Percentiles rank a stretch among this genome's conserved stretches.
Evolutionary conservation across 2,113 vertebrate genomes (phyloP).

Genomic region (Bujurquina vittata): DNA sequence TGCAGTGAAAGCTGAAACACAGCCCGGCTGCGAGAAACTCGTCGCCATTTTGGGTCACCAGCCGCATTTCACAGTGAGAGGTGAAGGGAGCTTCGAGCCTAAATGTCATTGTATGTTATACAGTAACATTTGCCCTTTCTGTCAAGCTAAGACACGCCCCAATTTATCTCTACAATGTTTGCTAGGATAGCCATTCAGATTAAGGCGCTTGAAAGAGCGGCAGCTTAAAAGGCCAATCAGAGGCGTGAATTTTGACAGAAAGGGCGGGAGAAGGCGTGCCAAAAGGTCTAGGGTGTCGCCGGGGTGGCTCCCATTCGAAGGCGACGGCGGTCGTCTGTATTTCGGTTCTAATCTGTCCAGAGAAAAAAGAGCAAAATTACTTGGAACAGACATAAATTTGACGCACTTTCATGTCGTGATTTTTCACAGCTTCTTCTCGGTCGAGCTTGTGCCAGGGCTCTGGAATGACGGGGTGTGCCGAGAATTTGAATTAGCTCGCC

Average conservation of each 20-base stretch:
- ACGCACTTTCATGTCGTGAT: conserved; percentile 29
- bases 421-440: conserved; percentile 29
- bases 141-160: conserved; percentile 52
- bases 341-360: conserved; percentile 64
- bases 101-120: conserved; percentile 56
- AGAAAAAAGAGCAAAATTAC: conserved; percentile 23
- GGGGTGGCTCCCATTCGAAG: conserved; percentile 82
- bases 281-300: conserved; percentile 79
- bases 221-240: conserved; percentile 50
- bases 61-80: background rate
- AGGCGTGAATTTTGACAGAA: conserved; percentile 20
- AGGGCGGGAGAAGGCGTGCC: conserved; percentile 69
- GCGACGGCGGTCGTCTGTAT: conserved; percentile 83
- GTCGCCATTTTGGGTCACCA: conserved; percentile 70
- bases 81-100: conserved; percentile 44
- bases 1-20: conserved; percentile 53
- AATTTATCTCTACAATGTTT: conserved; percentile 12
- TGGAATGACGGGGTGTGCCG: conserved; percentile 80
- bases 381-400: conserved; percentile 22
- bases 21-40: conserved; percentile 41
- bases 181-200: conserved; percentile 59
- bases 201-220: background rate
- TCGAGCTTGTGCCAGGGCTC: conserved; percentile 43
- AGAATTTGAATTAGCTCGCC: conserved; percentile 80
- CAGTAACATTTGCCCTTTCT: conserved; percentile 68